Evolutionary conservation across 2,113 vertebrate species (phyloP).

Genomic region (Serinus canaria): DNA sequence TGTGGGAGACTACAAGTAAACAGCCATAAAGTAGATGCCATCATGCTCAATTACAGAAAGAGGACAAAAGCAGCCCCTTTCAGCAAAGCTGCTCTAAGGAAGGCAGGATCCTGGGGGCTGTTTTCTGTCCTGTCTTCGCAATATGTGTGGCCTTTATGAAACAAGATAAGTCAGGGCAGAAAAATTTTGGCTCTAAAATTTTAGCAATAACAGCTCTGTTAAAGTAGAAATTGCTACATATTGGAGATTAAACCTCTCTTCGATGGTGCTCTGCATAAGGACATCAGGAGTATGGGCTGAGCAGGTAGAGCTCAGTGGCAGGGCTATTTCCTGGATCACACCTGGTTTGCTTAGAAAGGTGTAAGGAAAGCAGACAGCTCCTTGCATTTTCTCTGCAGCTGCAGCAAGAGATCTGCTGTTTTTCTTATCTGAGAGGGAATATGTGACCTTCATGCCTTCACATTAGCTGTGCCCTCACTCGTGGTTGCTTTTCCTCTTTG

Average conservation of each 20-base stretch:
- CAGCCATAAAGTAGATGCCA: conserved; percentile 5
- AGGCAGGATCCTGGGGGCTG: neutral
- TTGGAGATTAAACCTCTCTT: neutral
- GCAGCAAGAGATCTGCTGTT: neutral
- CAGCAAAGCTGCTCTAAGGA: neutral
- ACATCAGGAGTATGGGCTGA: neutral
- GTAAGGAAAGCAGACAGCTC: neutral
- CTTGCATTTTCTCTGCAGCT: neutral
- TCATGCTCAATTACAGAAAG: neutral
- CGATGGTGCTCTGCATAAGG: neutral
- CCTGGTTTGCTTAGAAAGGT: neutral
- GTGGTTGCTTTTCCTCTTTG: neutral
- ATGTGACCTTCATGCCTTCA: conserved; percentile 35
- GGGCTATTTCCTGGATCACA: neutral
- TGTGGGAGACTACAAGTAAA: conserved; percentile 8
- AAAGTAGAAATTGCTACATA: neutral
- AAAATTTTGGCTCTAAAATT: neutral
- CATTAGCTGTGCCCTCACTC: conserved; percentile 14
- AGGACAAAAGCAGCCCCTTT: conserved; percentile 15
- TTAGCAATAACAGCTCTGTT: neutral
- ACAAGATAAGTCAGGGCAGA: neutral
- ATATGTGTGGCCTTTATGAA: neutral
- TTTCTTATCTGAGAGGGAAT: neutral
- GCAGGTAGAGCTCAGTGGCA: neutral
- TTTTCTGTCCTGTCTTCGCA: neutral